phyloP scores from a whole-genome alignment of 2,797 vertebrate genomes.

The Phataginus tetradactyla region DNA sequence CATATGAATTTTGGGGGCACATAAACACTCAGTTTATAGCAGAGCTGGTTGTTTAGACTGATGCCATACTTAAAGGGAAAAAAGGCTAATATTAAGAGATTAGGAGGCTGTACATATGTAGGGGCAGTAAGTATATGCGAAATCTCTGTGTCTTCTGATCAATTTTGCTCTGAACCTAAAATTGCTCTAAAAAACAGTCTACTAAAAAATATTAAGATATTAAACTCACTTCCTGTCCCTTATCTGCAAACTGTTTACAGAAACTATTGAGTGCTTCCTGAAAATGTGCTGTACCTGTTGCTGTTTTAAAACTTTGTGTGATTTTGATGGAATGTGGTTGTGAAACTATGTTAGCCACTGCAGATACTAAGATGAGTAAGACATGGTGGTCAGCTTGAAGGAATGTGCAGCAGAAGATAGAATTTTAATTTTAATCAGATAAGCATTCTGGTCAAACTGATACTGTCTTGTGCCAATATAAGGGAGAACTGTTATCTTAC shows the following conservation, averaged over 20 bases:
- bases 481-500: background rate
- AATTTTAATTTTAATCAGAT: background rate
- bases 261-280: background rate
- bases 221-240: background rate
- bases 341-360: background rate
- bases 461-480: background rate
- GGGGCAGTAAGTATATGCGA: background rate
- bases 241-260: background rate
- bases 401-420: background rate
- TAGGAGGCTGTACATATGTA: background rate
- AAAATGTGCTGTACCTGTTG: background rate
- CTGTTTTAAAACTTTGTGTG: slow-evolving; percentile 28
- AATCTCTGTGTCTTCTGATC: background rate
- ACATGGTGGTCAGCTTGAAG: background rate
- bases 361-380: background rate
- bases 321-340: background rate
- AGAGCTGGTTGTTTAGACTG: background rate
- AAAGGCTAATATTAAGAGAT: background rate
- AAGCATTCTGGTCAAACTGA: background rate
- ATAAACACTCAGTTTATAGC: background rate
- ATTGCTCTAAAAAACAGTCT: background rate
- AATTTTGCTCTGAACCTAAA: background rate
- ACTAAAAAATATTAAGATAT: background rate
- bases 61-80: background rate
- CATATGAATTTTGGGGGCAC: background rate